phyloP scores from a whole-genome alignment of 2,113 vertebrate species.

The Mesitornis unicolor region DNA sequence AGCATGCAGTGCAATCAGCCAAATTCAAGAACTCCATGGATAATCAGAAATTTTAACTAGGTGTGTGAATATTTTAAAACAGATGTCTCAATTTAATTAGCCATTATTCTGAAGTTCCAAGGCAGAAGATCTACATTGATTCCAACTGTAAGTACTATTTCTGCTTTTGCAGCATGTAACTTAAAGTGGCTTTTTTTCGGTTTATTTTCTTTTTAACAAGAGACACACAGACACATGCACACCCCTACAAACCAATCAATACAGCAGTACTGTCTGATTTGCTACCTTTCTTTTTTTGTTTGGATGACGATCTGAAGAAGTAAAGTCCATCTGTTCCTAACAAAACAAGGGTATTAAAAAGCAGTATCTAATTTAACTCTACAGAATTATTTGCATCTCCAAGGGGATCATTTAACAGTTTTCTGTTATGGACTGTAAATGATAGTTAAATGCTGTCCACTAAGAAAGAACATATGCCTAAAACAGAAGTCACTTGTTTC shows the following conservation, averaged over 20 bases:
- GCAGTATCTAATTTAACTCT: background rate
- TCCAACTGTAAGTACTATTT: conserved; percentile 18
- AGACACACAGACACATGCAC: background rate
- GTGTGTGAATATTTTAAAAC: background rate
- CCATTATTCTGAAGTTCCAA: background rate
- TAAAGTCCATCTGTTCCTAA: conserved; percentile 88
- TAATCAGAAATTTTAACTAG: background rate
- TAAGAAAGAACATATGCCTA: background rate
- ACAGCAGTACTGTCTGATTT: background rate
- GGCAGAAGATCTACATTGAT: background rate
- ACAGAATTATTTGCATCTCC: conserved; percentile 8
- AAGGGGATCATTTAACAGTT: background rate
- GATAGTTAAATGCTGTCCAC: background rate
- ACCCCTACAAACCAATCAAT: conserved; percentile 8
- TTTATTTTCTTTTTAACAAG: background rate
- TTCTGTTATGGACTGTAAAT: background rate
- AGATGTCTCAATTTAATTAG: background rate
- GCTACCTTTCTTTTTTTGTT: conserved; percentile 93
- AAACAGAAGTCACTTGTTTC: background rate
- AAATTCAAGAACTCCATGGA: background rate
- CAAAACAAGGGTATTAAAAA: conserved; percentile 69
- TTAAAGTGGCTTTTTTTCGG: background rate
- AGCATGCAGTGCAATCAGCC: background rate
- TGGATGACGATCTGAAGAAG: conserved; percentile 91
- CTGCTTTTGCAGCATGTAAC: conserved; percentile 69